Evolutionary conservation across 2,113 vertebrate species (phyloP).

Genomic region (Choloepus hoffmanni): DNA sequence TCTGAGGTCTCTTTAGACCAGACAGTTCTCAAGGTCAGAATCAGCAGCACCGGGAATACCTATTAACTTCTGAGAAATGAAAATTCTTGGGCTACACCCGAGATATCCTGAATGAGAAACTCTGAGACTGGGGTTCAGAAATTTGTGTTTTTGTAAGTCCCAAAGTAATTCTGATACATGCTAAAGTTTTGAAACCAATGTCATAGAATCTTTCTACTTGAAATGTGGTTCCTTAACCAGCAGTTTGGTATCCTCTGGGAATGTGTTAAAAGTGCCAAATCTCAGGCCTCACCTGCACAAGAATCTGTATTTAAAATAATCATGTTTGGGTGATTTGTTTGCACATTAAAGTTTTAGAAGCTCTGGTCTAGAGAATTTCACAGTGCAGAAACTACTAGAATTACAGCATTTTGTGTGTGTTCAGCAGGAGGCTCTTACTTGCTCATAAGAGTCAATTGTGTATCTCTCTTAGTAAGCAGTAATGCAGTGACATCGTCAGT

Average conservation of each 20-base stretch:
- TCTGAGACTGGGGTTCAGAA: not conserved
- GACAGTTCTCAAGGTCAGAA: too few relatives aligned
- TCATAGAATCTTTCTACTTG: not conserved
- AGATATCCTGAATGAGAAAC: not conserved
- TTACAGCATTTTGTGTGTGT: not conserved
- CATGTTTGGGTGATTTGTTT: not conserved
- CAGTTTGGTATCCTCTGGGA: not conserved
- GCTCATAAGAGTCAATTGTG: not conserved
- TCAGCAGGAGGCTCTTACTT: not conserved
- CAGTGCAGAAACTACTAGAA: not conserved
- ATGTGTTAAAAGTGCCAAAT: not conserved
- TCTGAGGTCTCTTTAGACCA: not conserved
- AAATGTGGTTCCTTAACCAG: not conserved
- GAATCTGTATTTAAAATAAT: not conserved
- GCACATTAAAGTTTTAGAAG: conserved; percentile 24
- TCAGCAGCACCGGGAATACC: not conserved
- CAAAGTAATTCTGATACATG: not conserved
- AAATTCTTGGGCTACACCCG: accelerated
- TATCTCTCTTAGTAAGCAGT: not conserved
- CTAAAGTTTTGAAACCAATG: not conserved
- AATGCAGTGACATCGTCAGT: not conserved
- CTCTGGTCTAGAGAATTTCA: not conserved
- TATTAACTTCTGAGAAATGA: not conserved
- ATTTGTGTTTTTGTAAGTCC: not conserved
- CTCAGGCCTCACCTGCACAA: not conserved